These are phyloP conservation scores for Sebastes fasciatus DNA, from an alignment of 2,113 vertebrate species.

Conservation along the genomic window DNA sequence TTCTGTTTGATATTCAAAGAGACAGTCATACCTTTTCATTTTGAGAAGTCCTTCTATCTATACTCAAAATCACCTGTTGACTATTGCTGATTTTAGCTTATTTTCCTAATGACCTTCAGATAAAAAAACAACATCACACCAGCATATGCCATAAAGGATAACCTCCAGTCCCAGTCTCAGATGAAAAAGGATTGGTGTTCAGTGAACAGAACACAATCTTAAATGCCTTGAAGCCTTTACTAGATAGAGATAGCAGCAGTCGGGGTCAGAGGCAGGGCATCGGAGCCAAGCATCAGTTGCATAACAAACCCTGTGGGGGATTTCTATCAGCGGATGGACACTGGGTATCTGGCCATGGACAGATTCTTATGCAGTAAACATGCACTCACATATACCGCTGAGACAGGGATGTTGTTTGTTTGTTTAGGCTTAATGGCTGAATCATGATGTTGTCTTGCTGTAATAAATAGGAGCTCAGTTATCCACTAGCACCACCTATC, in stretches of 20 bases:
- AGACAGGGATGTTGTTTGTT: slow-evolving; percentile 20
- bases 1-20: slow-evolving; percentile 1
- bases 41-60: not conserved
- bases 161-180: slow-evolving; percentile 8
- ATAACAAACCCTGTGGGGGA: slow-evolving; percentile 71
- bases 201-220: slow-evolving; percentile 23
- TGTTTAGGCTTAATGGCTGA: slow-evolving; percentile 16
- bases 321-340: slow-evolving; percentile 68
- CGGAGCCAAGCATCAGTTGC: slow-evolving; percentile 67
- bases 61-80: slow-evolving; percentile 7
- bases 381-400: not conserved
- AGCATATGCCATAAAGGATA: not conserved
- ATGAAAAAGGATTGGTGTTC: slow-evolving; percentile 25
- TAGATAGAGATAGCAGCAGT: slow-evolving; percentile 43
- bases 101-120: not conserved
- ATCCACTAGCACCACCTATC: not conserved
- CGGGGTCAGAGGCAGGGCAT: slow-evolving; percentile 70
- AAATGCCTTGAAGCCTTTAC: slow-evolving; percentile 43
- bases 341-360: slow-evolving; percentile 45
- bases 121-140: slow-evolving; percentile 10
- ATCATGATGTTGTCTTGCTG: slow-evolving; percentile 3
- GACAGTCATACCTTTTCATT: not conserved
- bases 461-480: not conserved
- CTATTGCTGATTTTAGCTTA: not conserved
- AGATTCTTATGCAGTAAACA: slow-evolving; percentile 39